Evolutionary conservation across 2,888 invertebrate species (phyloP).

Genomic region (Odontocerum albicorne): DNA sequence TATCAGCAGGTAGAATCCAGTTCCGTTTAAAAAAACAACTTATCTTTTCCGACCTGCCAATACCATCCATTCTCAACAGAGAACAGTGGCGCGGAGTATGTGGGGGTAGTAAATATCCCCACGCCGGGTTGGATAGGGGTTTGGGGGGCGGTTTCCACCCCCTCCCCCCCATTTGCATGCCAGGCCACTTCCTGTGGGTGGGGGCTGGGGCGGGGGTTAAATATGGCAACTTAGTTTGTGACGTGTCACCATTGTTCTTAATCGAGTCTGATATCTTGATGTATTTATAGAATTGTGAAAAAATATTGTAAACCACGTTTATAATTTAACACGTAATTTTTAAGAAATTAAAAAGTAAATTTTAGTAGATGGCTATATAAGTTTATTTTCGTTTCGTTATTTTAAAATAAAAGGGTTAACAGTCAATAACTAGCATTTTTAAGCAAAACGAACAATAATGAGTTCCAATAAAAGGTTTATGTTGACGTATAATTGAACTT

Average conservation of each 20-base stretch:
- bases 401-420: not conserved
- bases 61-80: conserved; percentile 24
- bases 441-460: no score
- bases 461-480: no score
- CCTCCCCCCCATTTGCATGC: conserved; percentile 35
- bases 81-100: conserved; percentile 4
- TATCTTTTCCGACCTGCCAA: conserved; percentile 33
- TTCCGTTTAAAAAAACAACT: conserved; percentile 33
- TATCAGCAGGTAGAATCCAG: conserved; percentile 22
- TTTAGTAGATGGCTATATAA: no score
- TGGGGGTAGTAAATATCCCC: not conserved
- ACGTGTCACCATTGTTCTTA: conserved; percentile 24
- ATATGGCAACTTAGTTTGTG: conserved; percentile 34
- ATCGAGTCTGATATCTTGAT: conserved; percentile 12
- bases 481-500: no score
- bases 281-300: no score
- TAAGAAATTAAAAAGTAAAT: no score
- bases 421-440: not conserved
- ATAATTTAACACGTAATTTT: no score
- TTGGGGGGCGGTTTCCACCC: not conserved
- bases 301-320: no score
- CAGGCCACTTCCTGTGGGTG: conserved; percentile 29
- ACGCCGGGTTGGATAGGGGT: conserved; percentile 4
- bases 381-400: not conserved
- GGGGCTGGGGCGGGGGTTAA: conserved; percentile 25